A percentile compares a stretch with the other conserved stretches of the same genome.
These are phyloP conservation scores for Diachasmimorpha longicaudata DNA, from an alignment of 1,140 invertebrate species.

Conservation along the genomic window DNA sequence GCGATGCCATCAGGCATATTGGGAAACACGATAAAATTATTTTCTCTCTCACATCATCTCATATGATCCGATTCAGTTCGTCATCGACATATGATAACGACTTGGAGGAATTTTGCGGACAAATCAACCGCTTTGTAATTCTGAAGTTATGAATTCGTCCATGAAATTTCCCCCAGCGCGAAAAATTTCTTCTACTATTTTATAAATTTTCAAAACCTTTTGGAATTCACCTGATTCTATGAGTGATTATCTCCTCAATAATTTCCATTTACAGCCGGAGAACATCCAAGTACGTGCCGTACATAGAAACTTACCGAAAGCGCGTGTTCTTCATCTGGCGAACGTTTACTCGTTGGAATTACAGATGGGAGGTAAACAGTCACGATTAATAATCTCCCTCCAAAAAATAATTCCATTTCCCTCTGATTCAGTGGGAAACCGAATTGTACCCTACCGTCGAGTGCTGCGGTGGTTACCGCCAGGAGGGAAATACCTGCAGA, in stretches of 20 bases:
- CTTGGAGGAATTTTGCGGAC: too few relatives aligned
- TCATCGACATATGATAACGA: too few relatives aligned
- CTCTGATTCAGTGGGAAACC: constrained; percentile 16
- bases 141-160: too few relatives aligned
- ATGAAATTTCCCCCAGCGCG: too few relatives aligned
- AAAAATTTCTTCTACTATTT: not conserved
- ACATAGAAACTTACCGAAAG: constrained; percentile 31
- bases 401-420: not conserved
- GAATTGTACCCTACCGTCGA: constrained; percentile 41
- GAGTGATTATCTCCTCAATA: too few relatives aligned
- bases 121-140: too few relatives aligned
- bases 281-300: constrained; percentile 21
- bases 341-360: constrained; percentile 16
- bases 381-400: not conserved
- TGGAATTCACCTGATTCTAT: too few relatives aligned
- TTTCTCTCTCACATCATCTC: too few relatives aligned
- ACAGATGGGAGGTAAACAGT: constrained; percentile 34
- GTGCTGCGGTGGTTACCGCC: constrained; percentile 70
- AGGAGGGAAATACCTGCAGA: constrained; percentile 61
- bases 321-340: not conserved
- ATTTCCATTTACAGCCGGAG: constrained; percentile 14
- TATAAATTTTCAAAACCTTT: not conserved
- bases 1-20: too few relatives aligned
- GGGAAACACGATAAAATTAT: too few relatives aligned
- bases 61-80: too few relatives aligned